Conservation (phyloP, 2,113 vertebrate genomes). For the Pangasianodon hypophthalmus region DNA sequence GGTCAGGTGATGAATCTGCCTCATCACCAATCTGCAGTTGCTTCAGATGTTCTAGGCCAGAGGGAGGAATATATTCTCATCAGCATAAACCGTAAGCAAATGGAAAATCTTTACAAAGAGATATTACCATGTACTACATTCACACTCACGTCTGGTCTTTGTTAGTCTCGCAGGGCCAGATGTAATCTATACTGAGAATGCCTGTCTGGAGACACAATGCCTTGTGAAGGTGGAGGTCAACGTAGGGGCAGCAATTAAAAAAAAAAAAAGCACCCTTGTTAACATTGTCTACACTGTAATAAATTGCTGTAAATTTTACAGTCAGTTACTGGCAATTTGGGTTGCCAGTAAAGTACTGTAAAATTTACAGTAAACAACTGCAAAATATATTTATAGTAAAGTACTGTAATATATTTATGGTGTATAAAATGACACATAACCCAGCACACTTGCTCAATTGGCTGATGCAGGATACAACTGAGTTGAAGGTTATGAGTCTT, state of each 20-base stretch:
- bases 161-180: not conserved
- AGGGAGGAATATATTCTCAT: conserved; percentile 30
- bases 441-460: too few species aligned
- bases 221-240: not conserved
- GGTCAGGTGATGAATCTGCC: conserved; percentile 28
- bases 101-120: not conserved
- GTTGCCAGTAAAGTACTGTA: too few species aligned
- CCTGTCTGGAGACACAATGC: not conserved
- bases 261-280: not conserved
- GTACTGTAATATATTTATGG: too few species aligned
- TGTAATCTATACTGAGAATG: not conserved
- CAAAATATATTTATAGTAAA: too few species aligned
- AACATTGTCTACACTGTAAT: not conserved
- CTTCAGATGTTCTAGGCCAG: conserved; percentile 2
- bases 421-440: too few species aligned
- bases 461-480: too few species aligned
- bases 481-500: too few species aligned
- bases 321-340: too few species aligned
- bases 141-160: not conserved
- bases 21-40: not conserved
- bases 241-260: not conserved
- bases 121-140: not conserved
- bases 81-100: conserved; percentile 23
- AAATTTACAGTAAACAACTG: too few species aligned
- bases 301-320: too few species aligned